These are phyloP conservation scores for Procambarus virginalis DNA, from an alignment of 1,140 invertebrate genomes.

Conservation along the genomic window DNA sequence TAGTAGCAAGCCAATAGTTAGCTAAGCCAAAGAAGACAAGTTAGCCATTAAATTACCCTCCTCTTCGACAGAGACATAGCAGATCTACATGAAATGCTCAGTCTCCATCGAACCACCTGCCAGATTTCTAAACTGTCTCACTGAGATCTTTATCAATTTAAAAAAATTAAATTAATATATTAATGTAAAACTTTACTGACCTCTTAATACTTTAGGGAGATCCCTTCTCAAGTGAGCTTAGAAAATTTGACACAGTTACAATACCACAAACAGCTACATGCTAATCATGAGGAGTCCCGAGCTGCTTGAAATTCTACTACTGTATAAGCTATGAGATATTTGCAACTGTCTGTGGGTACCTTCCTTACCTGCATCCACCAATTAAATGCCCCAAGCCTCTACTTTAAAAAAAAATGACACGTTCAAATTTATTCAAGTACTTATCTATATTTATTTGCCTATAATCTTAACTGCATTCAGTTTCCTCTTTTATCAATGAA, in stretches of 20 bases:
- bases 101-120: conserved; percentile 24
- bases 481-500: background rate
- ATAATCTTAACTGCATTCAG: background rate
- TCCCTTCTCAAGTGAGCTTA: background rate
- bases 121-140: conserved; percentile 2
- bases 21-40: conserved; percentile 44
- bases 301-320: background rate
- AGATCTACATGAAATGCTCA: conserved; percentile 29
- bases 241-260: background rate
- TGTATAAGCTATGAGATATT: background rate
- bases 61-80: conserved; percentile 35
- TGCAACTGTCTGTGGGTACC: background rate
- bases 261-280: background rate
- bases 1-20: conserved; percentile 52
- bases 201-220: background rate
- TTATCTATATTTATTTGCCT: background rate
- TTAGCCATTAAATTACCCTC: conserved; percentile 33
- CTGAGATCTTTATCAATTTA: background rate
- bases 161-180: background rate
- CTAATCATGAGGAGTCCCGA: background rate
- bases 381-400: background rate
- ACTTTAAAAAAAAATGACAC: background rate
- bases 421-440: background rate
- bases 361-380: conserved; percentile 35
- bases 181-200: background rate